A percentile compares a stretch with the other conserved stretches of the same genome.
Conservation (phyloP, 2,113 vertebrate species). For the Nothocercus julius region DNA sequence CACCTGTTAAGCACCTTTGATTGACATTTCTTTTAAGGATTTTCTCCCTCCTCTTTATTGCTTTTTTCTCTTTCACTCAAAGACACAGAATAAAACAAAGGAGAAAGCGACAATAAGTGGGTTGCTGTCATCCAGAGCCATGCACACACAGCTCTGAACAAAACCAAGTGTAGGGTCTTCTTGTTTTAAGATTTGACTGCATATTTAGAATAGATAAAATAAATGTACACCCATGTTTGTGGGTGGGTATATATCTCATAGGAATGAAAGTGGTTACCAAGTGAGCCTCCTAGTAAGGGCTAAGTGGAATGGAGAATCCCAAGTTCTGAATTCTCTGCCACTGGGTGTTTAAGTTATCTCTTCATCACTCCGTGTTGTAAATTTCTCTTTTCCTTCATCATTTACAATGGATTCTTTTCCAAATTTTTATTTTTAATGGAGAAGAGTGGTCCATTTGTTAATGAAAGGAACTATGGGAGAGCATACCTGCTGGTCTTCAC, state of each 20-base stretch:
- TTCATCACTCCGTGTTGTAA: background rate
- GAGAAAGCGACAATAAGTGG: background rate
- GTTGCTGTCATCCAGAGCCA: background rate
- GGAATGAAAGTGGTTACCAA: background rate
- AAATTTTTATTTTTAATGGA: background rate
- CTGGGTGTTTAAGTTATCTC: background rate
- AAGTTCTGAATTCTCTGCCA: background rate
- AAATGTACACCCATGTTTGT: background rate
- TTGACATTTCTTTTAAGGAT: background rate
- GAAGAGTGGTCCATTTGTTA: background rate
- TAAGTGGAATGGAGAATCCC: background rate
- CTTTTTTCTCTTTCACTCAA: background rate
- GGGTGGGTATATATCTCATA: background rate
- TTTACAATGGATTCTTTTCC: background rate
- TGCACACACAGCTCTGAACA: background rate
- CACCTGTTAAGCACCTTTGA: background rate
- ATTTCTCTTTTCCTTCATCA: background rate
- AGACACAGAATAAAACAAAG: background rate
- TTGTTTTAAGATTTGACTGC: background rate
- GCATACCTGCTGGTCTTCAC: background rate
- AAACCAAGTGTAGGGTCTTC: background rate
- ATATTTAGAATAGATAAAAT: background rate
- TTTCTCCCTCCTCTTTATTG: background rate
- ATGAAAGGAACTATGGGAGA: background rate
- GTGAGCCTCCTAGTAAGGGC: background rate